Evolutionary conservation across 2,797 vertebrate species (phyloP), one percentile per base, ranked within the genome.

Genomic region (Acanthurus leucopareius): DNA sequence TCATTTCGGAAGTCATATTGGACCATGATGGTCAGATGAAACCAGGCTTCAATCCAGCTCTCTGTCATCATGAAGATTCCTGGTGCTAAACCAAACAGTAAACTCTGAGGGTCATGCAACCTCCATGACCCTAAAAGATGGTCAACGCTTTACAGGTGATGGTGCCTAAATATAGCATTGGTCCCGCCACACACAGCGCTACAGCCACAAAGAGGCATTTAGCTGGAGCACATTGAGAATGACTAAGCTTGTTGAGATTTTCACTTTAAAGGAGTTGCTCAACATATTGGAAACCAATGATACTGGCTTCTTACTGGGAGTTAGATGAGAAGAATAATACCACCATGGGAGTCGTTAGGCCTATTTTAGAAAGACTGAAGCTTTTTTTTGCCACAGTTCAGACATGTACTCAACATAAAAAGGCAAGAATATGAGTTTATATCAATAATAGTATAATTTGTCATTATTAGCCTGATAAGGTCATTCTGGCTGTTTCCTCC

Each of bases 171-270:
- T 89, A 75, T 88, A 82, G 56, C 8, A 5, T 3, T 0, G 49
- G 32, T 65, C 57, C 22, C 59, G 74, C 86, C 86, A 87, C 91
- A 93, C 89, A 86, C 78, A 66, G 70, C n/a, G 65, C 59, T 56
- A 14, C 53, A 56, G 11, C 62, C 32, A 61, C 62, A 85, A 65
- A 35, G 38, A 47, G 10, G 20, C 45, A 14, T 75, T 81, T 77
- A 49, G 48, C 35, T 40, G 13, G 44, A 45, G 35, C 65, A 64
- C 54, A 67, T 10, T 74, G 22, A 73, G 25, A 59, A 25, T 35
- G 49, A 77, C 47, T 44, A n/a, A 52, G 28, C n/a, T 53, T 62
- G 38, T 22, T 17, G 70, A 62, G n/a, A 19, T 56, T 10, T 56
- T 42, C 60, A 9, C 4, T 47, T 80, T 20, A 38, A 69, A 44